These are phyloP conservation scores for Rhadina sibilatrix DNA, from an alignment of 2,113 vertebrate genomes.

Conservation along the genomic window DNA sequence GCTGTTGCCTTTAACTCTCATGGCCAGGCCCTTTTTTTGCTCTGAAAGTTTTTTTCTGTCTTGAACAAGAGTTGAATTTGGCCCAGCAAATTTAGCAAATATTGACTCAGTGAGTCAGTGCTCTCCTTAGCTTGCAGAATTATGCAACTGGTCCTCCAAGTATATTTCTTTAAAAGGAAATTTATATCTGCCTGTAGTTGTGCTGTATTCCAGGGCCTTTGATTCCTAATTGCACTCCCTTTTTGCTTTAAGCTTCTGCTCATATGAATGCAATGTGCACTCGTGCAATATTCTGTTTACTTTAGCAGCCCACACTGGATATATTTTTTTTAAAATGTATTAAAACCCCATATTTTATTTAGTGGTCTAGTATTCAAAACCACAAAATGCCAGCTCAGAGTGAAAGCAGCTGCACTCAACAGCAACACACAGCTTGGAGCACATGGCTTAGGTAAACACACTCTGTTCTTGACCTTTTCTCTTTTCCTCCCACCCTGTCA, in stretches of 20 bases:
- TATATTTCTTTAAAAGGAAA: conserved; percentile 35
- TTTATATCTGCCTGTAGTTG: neutral
- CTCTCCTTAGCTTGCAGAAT: conserved; percentile 35
- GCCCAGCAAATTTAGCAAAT: conserved; percentile 27
- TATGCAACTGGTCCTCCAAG: conserved; percentile 10
- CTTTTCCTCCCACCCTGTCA: conserved; percentile 48
- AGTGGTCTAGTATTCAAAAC: conserved; percentile 28
- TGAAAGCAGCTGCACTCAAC: conserved; percentile 45
- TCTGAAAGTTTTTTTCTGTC: neutral
- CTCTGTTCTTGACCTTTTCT: conserved; percentile 57
- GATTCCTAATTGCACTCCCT: neutral
- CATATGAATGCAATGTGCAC: conserved; percentile 44
- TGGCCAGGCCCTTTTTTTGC: neutral
- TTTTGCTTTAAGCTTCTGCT: conserved; percentile 16
- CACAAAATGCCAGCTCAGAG: conserved; percentile 44
- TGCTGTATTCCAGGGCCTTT: neutral
- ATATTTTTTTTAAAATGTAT: neutral
- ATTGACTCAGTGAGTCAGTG: conserved; percentile 59
- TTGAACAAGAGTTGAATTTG: conserved; percentile 24
- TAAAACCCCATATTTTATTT: conserved; percentile 26
- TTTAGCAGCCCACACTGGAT: conserved; percentile 41
- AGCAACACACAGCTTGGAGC: neutral
- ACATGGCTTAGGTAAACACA: conserved; percentile 39
- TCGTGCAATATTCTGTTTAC: conserved; percentile 41
- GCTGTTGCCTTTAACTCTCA: neutral